Base-by-base conservation (phyloP, 2,113 vertebrate genomes). In the Rhineura floridana region DNA sequence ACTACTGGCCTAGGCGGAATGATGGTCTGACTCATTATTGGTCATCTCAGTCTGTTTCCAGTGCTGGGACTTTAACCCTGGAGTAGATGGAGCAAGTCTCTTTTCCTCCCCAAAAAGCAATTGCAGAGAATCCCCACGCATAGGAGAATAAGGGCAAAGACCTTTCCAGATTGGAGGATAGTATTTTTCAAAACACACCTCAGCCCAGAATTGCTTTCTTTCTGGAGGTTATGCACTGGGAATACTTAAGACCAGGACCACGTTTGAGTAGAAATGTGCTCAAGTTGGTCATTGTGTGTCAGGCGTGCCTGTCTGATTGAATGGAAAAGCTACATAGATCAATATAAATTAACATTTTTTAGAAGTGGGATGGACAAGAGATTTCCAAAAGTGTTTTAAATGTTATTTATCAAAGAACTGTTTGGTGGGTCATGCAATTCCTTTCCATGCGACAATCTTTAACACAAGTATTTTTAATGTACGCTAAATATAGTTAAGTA, bases 401-500 rank as follows among this genome's bases (percentile, higher is more conserved):
- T 69, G 17, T 7, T 79, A 69, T 19, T 70, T 44, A 28, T 78
- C 46, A 21, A 78, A 30, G 28, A 28, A 7, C 46, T 30, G 36
- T 48, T 44, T 65, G 25, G 65, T 83, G 17, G 6, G 21, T 87
- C 33, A 1, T 86, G 55, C 50, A 19, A 25, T 81, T 59, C 90
- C n/a, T 3, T 87, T 80, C 15, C 59, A 17, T 33, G 2, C 3
- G 84, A 75, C 93, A 80, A 7, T 77, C n/a, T n/a, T 36, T 82
- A 83, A 21, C 23, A n/a, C 48, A 23, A 85, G 15, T 81, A 81
- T 93, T 90, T 62, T 87, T 76, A 83, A 70, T 84, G 30, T 90
- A 70, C 25, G 79, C 42, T 80, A 92, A 93, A 88, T 84, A 55
- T 70, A 30, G 52, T 44, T 50, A 89, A 77, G 48, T 83, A 88